Evolutionary conservation across 2,113 vertebrate genomes (phyloP), one percentile per base, ranked within the genome.

Genomic region (Dicentrarchus labrax): DNA sequence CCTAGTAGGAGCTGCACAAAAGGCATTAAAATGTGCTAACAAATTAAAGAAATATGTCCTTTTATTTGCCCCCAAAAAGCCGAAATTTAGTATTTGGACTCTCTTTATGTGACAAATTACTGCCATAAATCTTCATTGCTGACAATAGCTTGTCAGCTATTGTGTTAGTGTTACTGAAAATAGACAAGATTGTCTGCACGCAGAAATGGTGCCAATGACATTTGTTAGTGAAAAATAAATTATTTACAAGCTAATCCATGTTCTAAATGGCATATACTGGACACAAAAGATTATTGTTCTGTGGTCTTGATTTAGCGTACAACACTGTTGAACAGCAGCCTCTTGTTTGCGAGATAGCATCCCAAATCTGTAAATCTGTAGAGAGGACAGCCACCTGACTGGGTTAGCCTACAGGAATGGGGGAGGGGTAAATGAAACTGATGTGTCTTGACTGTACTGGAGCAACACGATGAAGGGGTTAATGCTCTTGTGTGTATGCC

Each of bases 401-500:
- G 80, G 57, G 41, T 68, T 24, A 13, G 76, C 60, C 76, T 21
- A 10, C 21, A 70, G 54, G 19, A 13, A 30, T 13, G 50, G 75
- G 80, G 71, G 73, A 62, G 30, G 87, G 81, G 72, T 7, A 36
- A 21, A 30, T 39, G 30, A 64, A 30, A 74, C 54, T 22, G 66
- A 83, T 68, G 66, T 80, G 51, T 66, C 78, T 75, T 4, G 10
- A 4, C 57, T 70, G 43, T 54, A 65, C 17, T 61, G 21, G 9
- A 72, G 9, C 48, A 54, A n/a, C 41, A 56, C 76, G 36, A 30
- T 39, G 56, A 8, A 2, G 54, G 73, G 54, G 47, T 77, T 76
- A 70, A 77, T 48, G 50, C 61, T 64, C 39, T n/a, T 67, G 51
- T 72, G 45, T 76, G 70, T 43, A 79, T 73, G 82, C 81, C 82